phyloP scores from a whole-genome alignment of 1,140 invertebrate genomes.

The Heliconius melpomene region DNA sequence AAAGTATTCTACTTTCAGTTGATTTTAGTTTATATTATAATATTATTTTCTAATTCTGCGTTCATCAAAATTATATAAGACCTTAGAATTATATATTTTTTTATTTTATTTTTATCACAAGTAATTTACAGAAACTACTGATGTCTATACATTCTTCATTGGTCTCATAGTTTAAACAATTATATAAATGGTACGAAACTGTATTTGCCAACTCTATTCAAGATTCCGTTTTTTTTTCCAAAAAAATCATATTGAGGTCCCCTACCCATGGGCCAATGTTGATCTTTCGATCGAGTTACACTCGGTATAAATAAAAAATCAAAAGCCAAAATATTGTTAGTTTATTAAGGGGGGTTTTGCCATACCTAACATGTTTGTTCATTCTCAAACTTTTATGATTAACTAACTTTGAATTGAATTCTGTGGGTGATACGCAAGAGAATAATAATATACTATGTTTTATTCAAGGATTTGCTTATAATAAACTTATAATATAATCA shows the following conservation, averaged over 20 bases:
- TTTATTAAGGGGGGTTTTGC: constrained; percentile 6
- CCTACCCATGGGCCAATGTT: too few species aligned
- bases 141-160: too few species aligned
- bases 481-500: not conserved
- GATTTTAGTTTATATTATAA: not conserved
- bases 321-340: not conserved
- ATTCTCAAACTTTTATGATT: constrained; percentile 38
- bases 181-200: too few species aligned
- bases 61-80: not conserved
- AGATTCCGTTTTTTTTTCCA: too few species aligned
- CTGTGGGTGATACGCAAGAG: constrained; percentile 7
- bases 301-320: too few species aligned
- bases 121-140: too few species aligned
- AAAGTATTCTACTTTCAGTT: not conserved
- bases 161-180: too few species aligned
- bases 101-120: not conserved
- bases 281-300: too few species aligned
- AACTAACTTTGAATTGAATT: constrained; percentile 33
- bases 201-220: too few species aligned
- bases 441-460: constrained; percentile 8
- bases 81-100: not conserved
- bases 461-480: not conserved
- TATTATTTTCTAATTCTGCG: not conserved
- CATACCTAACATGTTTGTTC: constrained; percentile 25
- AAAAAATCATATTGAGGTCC: too few species aligned